Conservation (phyloP, 2,797 vertebrate genomes). For the Natrix natrix region DNA sequence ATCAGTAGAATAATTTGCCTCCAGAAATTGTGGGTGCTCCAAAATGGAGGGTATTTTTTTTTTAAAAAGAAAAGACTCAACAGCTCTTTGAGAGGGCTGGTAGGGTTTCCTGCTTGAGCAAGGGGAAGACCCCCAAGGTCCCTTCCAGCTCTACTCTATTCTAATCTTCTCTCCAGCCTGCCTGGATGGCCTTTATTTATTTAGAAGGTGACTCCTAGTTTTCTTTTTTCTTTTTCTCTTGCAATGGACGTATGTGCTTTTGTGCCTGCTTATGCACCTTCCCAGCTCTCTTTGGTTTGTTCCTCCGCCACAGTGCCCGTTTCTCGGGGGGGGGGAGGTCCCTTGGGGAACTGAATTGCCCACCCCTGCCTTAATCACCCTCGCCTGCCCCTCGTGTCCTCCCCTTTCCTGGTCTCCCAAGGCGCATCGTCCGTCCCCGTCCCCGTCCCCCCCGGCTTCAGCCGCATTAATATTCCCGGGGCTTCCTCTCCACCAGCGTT, state of each 20-base stretch:
- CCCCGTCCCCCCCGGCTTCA: neutral
- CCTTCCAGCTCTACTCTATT: neutral
- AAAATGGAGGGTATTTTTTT: too few species aligned
- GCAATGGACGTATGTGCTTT: rapidly evolving
- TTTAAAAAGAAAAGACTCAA: too few species aligned
- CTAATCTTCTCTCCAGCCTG: neutral
- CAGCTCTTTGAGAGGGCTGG: too few species aligned
- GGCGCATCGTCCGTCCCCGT: neutral
- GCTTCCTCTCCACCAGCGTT: conserved; percentile 57
- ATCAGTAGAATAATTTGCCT: too few species aligned
- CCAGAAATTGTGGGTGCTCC: too few species aligned
- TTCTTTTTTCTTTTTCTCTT: neutral
- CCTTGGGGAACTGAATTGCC: neutral
- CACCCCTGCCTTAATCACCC: neutral
- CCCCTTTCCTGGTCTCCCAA: neutral
- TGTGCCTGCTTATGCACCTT: too few species aligned
- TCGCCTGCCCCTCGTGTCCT: neutral
- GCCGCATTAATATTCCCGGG: conserved; percentile 69
- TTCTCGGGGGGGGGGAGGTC: rapidly evolving
- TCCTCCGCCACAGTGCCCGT: neutral
- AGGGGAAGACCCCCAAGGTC: neutral
- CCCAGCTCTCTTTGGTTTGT: too few species aligned
- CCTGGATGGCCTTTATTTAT: neutral
- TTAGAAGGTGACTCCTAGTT: neutral
- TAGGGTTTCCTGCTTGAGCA: neutral